These are phyloP conservation scores for Adelges cooleyi DNA, from an alignment of 1,140 invertebrate species.

Conservation along the genomic window DNA sequence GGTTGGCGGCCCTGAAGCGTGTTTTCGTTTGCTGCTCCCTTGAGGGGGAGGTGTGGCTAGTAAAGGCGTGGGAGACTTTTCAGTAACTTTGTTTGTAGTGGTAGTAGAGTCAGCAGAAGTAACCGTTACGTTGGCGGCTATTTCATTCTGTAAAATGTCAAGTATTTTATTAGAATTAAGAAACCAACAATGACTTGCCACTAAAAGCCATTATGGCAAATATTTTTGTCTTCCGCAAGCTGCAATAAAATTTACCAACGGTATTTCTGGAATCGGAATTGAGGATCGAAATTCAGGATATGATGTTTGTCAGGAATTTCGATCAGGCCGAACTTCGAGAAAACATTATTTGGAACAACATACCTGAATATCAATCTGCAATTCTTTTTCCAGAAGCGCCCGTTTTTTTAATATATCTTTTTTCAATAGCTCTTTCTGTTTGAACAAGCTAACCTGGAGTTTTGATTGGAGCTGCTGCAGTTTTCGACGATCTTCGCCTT, in stretches of 20 bases:
- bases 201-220: background rate
- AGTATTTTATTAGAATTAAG: background rate
- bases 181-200: background rate
- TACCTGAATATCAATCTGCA: slow-evolving; percentile 81
- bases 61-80: background rate
- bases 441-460: slow-evolving; percentile 49
- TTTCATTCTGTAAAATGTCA: slow-evolving; percentile 8
- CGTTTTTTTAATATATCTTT: slow-evolving; percentile 88
- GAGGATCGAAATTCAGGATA: slow-evolving; percentile 24
- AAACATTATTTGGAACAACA: slow-evolving; percentile 23
- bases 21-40: slow-evolving; percentile 47
- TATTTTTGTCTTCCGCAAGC: background rate
- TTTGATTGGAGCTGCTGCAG: slow-evolving; percentile 36
- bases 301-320: slow-evolving; percentile 15
- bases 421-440: slow-evolving; percentile 83
- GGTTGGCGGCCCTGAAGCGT: slow-evolving; percentile 41
- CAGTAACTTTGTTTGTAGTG: background rate
- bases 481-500: slow-evolving; percentile 30
- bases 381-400: slow-evolving; percentile 76
- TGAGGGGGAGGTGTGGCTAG: slow-evolving; percentile 17
- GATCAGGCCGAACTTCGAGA: slow-evolving; percentile 22
- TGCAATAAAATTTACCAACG: slow-evolving; percentile 9
- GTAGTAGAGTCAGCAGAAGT: slow-evolving; percentile 7
- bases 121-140: slow-evolving; percentile 3
- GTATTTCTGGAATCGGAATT: slow-evolving; percentile 27